Percentiles rank a stretch among this genome's conserved stretches.
These are phyloP conservation scores for Hyperopisus bebe DNA, from an alignment of 2,113 vertebrate species.

Conservation along the genomic window DNA sequence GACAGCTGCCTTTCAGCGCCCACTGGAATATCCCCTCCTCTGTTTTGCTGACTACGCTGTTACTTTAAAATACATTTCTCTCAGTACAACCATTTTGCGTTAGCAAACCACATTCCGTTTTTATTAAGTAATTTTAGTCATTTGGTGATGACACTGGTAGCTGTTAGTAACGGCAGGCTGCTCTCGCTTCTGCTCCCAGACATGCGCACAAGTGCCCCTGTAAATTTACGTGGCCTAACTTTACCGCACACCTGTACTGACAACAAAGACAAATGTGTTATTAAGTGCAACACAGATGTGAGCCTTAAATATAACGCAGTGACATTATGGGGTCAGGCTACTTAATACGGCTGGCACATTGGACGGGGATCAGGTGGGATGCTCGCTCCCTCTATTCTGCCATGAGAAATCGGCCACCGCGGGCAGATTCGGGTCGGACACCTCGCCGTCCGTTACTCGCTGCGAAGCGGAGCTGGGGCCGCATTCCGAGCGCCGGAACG, in stretches of 20 bases:
- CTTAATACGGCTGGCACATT: not conserved
- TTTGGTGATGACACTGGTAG: not conserved
- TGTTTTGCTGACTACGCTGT: not conserved
- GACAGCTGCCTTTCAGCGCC: not conserved
- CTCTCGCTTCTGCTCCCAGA: not conserved
- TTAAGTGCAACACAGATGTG: constrained; percentile 45
- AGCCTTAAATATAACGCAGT: constrained; percentile 35
- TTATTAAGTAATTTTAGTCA: not conserved
- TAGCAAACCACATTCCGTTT: not conserved
- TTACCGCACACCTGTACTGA: constrained; percentile 24
- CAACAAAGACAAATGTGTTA: constrained; percentile 60
- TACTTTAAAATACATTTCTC: not conserved
- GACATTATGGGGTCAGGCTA: constrained; percentile 48
- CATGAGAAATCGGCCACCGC: not conserved
- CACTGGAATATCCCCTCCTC: not conserved
- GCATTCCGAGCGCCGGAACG: not conserved
- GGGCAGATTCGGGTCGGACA: not conserved
- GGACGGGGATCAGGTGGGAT: not conserved
- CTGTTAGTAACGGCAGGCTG: not conserved
- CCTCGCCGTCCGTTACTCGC: not conserved
- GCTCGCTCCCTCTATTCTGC: not conserved
- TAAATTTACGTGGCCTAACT: not conserved
- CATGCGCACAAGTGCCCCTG: not conserved
- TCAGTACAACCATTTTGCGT: not conserved
- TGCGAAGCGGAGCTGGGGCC: not conserved